Base-by-base conservation (phyloP, 2,797 vertebrate genomes). In the Peromyscus eremicus region DNA sequence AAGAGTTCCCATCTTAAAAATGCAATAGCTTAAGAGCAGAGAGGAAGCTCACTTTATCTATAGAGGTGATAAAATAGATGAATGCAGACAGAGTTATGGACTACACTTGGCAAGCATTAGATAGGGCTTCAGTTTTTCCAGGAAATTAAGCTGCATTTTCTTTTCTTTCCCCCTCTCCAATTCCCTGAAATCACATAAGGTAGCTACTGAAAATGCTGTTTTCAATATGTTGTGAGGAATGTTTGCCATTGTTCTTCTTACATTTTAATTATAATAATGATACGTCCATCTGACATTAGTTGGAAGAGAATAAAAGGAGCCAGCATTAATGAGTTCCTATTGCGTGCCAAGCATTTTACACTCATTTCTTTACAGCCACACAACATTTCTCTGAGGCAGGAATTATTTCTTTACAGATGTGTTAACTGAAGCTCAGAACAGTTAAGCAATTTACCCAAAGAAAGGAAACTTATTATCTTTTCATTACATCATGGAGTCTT, bases 151-250 rank as follows among this genome's bases (percentile, higher is more conserved):
- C 92, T 96, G 92, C 97, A 93, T 95, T 97, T 95, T 95, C 94
- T 96, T 96, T 97, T 94, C 40, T 96, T 97, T 97, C 94, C 87
- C 94, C 94, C 86, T 96, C 80, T 94, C 86, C 94, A 88, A 82
- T 97, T 98, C 97, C 97, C 97, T 97, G 97, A 97, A 98, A 97
- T 96, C 95, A 95, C 92, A 97, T 96, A 97, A 96, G 94, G 91
- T 94, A 96, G 95, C 98, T 96, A 94, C 96, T 95, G 94, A 97
- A 95, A 98, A 97, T 95, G 95, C 94, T 97, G 94, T 94, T 97
- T 95, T 90, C 97, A 96, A 90, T 95, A 96, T 97, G 94, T 91
- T 83, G 64, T 76, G 92, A 92, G 89, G 94, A 96, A 84, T 82
- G 94, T 79, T 94, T 97, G 97, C 94, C 97, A 97, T 89, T 75